A percentile compares a stretch with the other conserved stretches of the same genome.
phyloP scores from a whole-genome alignment of 2,113 vertebrate genomes.

The Chaenocephalus aceratus region DNA sequence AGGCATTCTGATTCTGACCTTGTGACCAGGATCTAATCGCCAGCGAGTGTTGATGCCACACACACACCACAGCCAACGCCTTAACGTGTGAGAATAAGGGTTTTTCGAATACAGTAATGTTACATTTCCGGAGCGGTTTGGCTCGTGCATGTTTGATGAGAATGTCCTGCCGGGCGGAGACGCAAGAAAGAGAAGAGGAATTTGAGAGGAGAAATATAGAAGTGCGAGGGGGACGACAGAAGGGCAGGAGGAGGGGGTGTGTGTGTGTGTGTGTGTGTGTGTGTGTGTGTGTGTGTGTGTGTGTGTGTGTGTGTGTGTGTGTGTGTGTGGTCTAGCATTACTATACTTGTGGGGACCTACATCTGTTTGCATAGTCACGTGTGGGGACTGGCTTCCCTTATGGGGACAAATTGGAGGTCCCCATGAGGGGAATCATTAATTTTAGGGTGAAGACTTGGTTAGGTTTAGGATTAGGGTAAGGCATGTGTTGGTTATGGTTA shows the following conservation, averaged over 20 bases:
- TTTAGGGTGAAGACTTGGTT: too few species aligned
- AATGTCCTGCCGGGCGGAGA: slow-evolving; percentile 74
- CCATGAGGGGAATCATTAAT: too few species aligned
- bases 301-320: slow-evolving; percentile 17
- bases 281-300: slow-evolving; percentile 26
- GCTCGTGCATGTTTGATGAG: slow-evolving; percentile 79
- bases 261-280: slow-evolving; percentile 6
- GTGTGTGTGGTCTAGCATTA: too few species aligned
- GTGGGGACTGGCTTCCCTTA: too few species aligned
- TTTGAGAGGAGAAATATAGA: slow-evolving; percentile 53
- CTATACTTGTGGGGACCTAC: too few species aligned
- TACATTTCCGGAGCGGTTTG: slow-evolving; percentile 72
- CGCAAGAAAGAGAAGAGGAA: slow-evolving; percentile 60
- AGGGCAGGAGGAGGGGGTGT: slow-evolving; percentile 22
- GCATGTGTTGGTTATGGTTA: too few species aligned
- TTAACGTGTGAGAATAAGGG: slow-evolving; percentile 61
- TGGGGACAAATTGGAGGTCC: too few species aligned
- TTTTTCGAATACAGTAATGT: slow-evolving; percentile 65
- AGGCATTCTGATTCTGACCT: slow-evolving; percentile 7
- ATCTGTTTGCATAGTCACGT: too few species aligned
- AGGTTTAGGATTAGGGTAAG: too few species aligned
- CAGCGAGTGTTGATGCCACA: slow-evolving; percentile 22
- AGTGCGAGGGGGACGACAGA: slow-evolving; percentile 28
- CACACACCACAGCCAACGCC: slow-evolving; percentile 38
- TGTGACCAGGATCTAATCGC: slow-evolving; percentile 39